Base-by-base conservation (phyloP, 2,113 vertebrate species). In the Terrapene triunguis region DNA sequence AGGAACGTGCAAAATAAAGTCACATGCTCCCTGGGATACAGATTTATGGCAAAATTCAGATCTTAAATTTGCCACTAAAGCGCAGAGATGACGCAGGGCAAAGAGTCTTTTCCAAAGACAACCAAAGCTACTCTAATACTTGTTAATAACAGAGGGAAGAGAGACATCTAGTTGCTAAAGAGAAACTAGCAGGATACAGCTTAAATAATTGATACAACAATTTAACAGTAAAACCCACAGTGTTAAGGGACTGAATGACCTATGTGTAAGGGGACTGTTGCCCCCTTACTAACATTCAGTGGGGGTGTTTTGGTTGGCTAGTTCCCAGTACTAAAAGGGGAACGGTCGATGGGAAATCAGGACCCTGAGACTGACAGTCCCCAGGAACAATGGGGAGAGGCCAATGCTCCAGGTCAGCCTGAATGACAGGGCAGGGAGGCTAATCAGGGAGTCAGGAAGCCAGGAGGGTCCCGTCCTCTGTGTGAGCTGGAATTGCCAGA, bases 81-180 rank as follows among this genome's bases (percentile, higher is more conserved):
- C 17, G 82, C 92, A 88, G 96, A 95, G 93, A 69, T 27, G 85
- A 96, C 83, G 57, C 89, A 97, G 86, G 90, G 76, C 91, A 96
- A 79, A 92, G 90, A 94, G 95, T 55, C 55, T 53, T 90, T 92
- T 91, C 92, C 59, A 82, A 93, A 92, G 94, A 93, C 91, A 53
- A 89, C 38, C 19, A 72, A 72, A 93, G 87, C 88, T 76, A 88
- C 65, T 80, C 21, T 76, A 83, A 85, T 79, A 0, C 47, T 83
- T 84, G 65, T 65, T 3, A 35, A 93, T 85, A 97, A 87, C 1
- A 96, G 35, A 74, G 96, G 32, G 25, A 95, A 97, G 91, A 88
- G 96, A 86, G 97, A 95, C 97, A 97, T 94, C 97, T 97, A 97
- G 96, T 96, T 97, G 97, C 94, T 85, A 85, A 2, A 81, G 2